Evolutionary conservation across 2,797 vertebrate species (phyloP).

Genomic region (Moxostoma hubbsi): DNA sequence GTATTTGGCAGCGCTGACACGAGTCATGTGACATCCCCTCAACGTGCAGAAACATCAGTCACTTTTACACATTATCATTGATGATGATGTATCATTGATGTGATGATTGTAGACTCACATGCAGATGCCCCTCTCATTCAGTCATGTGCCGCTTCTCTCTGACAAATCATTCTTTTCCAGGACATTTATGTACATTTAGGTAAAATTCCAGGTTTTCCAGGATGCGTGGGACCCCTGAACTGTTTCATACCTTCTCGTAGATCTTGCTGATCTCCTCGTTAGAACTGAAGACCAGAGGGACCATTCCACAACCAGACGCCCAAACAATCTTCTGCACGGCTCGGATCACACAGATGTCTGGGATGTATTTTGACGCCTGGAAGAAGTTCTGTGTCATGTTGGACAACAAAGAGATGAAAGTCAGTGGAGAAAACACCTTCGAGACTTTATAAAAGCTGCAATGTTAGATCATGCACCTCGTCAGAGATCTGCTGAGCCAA

Average conservation of each 20-base stretch:
- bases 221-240: not conserved
- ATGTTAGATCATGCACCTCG: slow-evolving; percentile 79
- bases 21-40: too few relatives aligned
- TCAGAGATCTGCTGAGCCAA: slow-evolving; percentile 98
- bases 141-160: too few relatives aligned
- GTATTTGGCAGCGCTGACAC: too few relatives aligned
- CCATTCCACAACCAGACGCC: slow-evolving; percentile 95
- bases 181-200: too few relatives aligned
- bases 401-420: not conserved
- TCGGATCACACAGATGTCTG: slow-evolving; percentile 96
- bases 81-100: too few relatives aligned
- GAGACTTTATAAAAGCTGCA: not conserved
- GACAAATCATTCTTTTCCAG: too few relatives aligned
- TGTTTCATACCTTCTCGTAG: slow-evolving; percentile 88
- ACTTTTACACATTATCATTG: too few relatives aligned
- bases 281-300: slow-evolving; percentile 94
- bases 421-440: not conserved
- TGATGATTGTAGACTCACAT: too few relatives aligned
- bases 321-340: slow-evolving; percentile 98
- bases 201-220: too few relatives aligned
- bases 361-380: slow-evolving; percentile 96
- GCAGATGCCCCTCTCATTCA: too few relatives aligned
- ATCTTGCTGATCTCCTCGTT: slow-evolving; percentile 98
- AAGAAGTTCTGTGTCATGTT: slow-evolving; percentile 74
- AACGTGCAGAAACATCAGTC: too few relatives aligned